phyloP scores from a whole-genome alignment of 2,797 vertebrate genomes.

The Tauraco hartlaubi region DNA sequence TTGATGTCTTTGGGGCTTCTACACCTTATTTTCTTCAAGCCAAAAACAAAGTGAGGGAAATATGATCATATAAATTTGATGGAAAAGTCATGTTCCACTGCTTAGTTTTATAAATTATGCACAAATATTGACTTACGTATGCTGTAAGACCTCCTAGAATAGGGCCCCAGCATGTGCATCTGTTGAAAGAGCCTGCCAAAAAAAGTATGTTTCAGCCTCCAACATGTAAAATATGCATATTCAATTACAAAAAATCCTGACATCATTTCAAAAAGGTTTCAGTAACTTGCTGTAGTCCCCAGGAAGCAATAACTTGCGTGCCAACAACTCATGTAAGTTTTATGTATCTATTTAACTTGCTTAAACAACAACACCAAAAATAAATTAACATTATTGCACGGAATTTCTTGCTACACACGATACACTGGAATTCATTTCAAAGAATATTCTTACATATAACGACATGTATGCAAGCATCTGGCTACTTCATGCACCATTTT shows the following conservation, averaged over 20 bases:
- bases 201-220: conserved; percentile 52
- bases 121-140: conserved; percentile 37
- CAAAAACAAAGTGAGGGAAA: conserved; percentile 19
- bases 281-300: conserved; percentile 22
- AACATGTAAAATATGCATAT: conserved; percentile 65
- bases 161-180: conserved; percentile 31
- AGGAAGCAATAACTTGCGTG: conserved; percentile 7
- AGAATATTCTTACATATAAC: neutral
- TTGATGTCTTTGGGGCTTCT: neutral
- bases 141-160: conserved; percentile 33
- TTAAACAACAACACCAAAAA: conserved; percentile 9
- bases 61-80: neutral
- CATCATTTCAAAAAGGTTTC: conserved; percentile 64
- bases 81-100: conserved; percentile 51
- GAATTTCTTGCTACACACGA: neutral
- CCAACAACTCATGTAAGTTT: conserved; percentile 48
- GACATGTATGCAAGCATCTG: neutral
- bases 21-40: neutral
- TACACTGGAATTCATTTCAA: neutral
- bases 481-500: neutral
- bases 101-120: conserved; percentile 54
- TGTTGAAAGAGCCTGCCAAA: conserved; percentile 55
- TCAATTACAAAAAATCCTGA: conserved; percentile 62
- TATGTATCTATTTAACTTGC: conserved; percentile 1
- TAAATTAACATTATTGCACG: neutral